phyloP scores from a whole-genome alignment of 2,797 vertebrate genomes.

The Tiaroga cobitis region DNA sequence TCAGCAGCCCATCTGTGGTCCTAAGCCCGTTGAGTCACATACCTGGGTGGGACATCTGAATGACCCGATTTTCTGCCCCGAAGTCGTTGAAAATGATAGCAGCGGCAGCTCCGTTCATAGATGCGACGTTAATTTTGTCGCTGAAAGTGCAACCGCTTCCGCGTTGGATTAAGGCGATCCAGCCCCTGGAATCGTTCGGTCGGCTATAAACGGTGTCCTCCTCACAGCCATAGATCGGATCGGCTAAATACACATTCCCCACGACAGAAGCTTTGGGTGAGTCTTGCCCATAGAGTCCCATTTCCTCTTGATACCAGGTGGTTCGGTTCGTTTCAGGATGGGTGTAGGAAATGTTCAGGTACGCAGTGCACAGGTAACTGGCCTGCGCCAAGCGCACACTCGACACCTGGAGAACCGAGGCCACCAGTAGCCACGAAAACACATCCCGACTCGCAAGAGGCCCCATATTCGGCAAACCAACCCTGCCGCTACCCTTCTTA shows the following conservation, averaged over 20 bases:
- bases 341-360: constrained; percentile 80
- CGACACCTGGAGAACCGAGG: constrained; percentile 55
- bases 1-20: background rate
- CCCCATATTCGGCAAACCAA: constrained; percentile 45
- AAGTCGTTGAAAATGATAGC: constrained; percentile 83
- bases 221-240: constrained; percentile 62
- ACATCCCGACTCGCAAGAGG: constrained; percentile 37
- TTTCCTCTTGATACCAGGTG: constrained; percentile 76
- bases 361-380: constrained; percentile 77
- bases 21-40: constrained; percentile 3
- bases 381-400: constrained; percentile 60
- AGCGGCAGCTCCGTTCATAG: constrained; percentile 74
- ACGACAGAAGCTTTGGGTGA: constrained; percentile 74
- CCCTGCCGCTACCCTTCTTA: background rate
- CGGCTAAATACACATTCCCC: constrained; percentile 75
- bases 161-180: constrained; percentile 84
- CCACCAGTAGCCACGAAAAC: constrained; percentile 54
- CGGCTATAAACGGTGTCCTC: constrained; percentile 51
- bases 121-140: constrained; percentile 81
- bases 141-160: constrained; percentile 85
- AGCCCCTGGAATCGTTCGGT: constrained; percentile 52
- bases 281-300: constrained; percentile 83
- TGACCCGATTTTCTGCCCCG: constrained; percentile 79
- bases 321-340: constrained; percentile 68
- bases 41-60: constrained; percentile 87